Conservation (phyloP, 2,888 invertebrate species). For the Melinaea menophilus region DNA sequence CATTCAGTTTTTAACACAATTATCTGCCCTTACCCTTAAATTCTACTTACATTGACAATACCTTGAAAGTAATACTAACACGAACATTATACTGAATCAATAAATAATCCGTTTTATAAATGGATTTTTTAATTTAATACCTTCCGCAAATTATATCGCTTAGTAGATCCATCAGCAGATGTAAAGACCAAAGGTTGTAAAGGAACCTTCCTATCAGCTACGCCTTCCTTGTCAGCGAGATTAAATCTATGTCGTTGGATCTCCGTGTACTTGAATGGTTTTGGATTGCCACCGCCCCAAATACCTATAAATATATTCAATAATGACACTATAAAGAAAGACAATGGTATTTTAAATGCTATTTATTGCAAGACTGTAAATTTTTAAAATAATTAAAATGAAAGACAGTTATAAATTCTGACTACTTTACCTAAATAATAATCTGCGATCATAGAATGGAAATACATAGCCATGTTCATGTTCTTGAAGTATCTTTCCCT, state of each 20-base stretch:
- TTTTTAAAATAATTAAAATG: neutral
- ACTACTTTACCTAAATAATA: slow-evolving; percentile 88
- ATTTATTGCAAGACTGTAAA: no score
- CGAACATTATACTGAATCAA: no score
- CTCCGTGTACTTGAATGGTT: slow-evolving; percentile 98
- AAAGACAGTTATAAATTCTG: neutral
- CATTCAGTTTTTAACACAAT: no score
- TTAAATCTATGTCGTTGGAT: slow-evolving; percentile 95
- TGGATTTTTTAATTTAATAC: slow-evolving; percentile 56
- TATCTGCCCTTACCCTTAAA: no score
- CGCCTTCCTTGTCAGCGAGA: slow-evolving; percentile 90
- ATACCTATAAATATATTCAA: slow-evolving; percentile 68
- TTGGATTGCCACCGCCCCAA: slow-evolving; percentile 96
- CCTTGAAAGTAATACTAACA: no score
- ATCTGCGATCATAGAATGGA: slow-evolving; percentile 98
- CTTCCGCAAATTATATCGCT: slow-evolving; percentile 96
- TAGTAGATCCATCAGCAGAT: slow-evolving; percentile 92
- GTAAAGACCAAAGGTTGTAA: slow-evolving; percentile 94
- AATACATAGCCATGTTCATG: slow-evolving; percentile 96
- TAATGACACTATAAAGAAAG: neutral
- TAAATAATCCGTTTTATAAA: no score
- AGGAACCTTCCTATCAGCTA: slow-evolving; percentile 96
- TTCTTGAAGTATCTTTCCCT: slow-evolving; percentile 98
- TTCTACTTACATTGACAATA: no score
- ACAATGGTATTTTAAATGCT: no score